phyloP scores from a whole-genome alignment of 2,113 vertebrate genomes.

The Greenwoodochromis staneri region DNA sequence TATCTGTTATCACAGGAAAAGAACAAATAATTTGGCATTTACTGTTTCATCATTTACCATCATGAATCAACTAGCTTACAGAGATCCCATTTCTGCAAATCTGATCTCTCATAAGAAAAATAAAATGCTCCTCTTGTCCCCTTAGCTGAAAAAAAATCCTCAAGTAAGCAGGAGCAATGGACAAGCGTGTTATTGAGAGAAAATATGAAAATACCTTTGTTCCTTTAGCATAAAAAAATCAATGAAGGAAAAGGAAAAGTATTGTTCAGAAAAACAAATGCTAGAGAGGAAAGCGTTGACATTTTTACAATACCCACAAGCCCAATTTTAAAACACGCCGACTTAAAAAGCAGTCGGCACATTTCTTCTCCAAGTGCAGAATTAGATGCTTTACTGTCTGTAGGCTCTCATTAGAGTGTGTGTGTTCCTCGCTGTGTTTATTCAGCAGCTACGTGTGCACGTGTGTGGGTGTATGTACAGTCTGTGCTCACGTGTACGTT shows the following conservation, averaged over 20 bases:
- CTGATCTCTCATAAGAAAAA: background rate
- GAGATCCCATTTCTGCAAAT: background rate
- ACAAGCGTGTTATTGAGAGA: background rate
- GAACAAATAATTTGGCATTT: background rate
- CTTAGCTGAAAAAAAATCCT: background rate
- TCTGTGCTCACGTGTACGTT: background rate
- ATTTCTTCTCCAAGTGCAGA: slow-evolving; percentile 29
- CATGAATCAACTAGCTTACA: background rate
- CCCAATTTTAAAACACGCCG: background rate
- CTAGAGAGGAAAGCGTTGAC: background rate
- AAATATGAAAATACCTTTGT: background rate
- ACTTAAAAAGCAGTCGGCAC: slow-evolving; percentile 14
- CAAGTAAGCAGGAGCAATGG: background rate
- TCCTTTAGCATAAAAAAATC: background rate
- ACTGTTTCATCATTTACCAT: background rate
- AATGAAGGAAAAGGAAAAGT: background rate
- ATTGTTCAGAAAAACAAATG: background rate
- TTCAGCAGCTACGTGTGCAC: background rate
- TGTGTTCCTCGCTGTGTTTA: background rate
- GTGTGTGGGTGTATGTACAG: background rate
- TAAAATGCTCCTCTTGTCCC: background rate
- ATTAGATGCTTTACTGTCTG: slow-evolving; percentile 41
- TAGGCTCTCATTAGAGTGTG: slow-evolving; percentile 1
- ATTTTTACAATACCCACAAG: slow-evolving; percentile 19
- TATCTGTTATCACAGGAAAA: background rate